Percentiles rank a stretch among this genome's conserved stretches.
phyloP scores from a whole-genome alignment of 2,888 invertebrate species.

The Drosophila helvetica region DNA sequence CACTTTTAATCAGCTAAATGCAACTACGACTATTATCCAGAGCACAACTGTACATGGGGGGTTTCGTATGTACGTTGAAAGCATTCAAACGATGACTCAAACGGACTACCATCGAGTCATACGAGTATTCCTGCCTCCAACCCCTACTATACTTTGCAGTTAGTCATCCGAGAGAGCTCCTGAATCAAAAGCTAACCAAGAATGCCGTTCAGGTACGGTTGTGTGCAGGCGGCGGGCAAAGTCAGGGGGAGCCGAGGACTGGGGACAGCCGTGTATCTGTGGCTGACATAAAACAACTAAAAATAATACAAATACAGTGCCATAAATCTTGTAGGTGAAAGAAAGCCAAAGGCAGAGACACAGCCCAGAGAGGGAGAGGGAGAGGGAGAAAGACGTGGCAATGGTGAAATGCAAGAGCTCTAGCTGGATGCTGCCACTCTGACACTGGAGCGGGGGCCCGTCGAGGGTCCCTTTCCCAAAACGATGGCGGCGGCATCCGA shows the following conservation, averaged over 20 bases:
- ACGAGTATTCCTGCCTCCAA: not conserved
- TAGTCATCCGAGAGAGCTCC: conserved; percentile 24
- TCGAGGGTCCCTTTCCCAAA: conserved; percentile 3
- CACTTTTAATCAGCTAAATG: not conserved
- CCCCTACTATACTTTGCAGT: not conserved
- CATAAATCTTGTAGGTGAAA: conserved; percentile 81
- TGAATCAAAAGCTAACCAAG: conserved; percentile 38
- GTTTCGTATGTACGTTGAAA: not conserved
- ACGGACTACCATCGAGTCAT: not conserved
- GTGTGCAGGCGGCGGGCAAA: conserved; percentile 13
- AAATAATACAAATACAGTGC: conserved; percentile 80
- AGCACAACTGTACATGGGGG: not conserved
- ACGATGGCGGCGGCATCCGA: conserved; percentile 24
- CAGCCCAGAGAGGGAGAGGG: not conserved
- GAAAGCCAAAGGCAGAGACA: conserved; percentile 53
- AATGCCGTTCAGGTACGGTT: conserved; percentile 25
- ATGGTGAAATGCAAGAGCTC: conserved; percentile 50
- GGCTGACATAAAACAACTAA: conserved; percentile 76
- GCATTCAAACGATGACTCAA: not conserved
- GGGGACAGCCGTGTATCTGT: conserved; percentile 29
- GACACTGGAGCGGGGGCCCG: conserved; percentile 5
- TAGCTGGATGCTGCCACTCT: conserved; percentile 35
- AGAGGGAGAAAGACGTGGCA: conserved; percentile 36
- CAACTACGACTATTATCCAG: not conserved
- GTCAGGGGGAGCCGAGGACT: conserved; percentile 10